Conservation (phyloP, 2,888 invertebrate species). For the Saturnia japonica region DNA sequence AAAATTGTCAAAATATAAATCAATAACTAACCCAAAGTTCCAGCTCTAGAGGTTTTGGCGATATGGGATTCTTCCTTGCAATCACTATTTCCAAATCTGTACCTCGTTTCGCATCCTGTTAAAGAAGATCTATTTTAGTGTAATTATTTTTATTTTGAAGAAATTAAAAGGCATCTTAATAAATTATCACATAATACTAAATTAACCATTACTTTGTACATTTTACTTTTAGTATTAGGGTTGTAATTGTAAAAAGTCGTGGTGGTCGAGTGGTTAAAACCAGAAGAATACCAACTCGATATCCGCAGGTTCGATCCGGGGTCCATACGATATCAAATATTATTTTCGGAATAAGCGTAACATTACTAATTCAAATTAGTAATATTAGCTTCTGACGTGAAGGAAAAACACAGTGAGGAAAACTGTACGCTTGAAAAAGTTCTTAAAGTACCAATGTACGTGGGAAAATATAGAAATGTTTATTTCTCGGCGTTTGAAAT, state of each 20-base stretch:
- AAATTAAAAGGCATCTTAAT: neutral
- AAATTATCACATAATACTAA: neutral
- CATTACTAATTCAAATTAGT: too few species aligned
- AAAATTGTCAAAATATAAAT: neutral
- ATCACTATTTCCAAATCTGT: constrained; percentile 91
- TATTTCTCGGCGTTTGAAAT: too few species aligned
- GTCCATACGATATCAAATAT: too few species aligned
- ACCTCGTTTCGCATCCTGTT: constrained; percentile 88
- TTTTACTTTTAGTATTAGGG: neutral
- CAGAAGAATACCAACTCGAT: neutral
- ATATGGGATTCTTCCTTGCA: constrained; percentile 89
- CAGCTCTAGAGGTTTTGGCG: constrained; percentile 89
- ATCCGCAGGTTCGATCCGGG: too few species aligned
- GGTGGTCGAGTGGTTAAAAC: neutral
- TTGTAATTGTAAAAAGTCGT: neutral
- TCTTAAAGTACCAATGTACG: too few species aligned
- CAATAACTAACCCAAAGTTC: constrained; percentile 87
- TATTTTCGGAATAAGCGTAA: too few species aligned
- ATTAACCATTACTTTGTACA: neutral
- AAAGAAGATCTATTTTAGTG: constrained; percentile 36
- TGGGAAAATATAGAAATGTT: too few species aligned
- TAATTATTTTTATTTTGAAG: constrained; percentile 19
- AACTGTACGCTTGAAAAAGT: too few species aligned
- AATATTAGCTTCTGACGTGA: too few species aligned
- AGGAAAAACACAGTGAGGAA: too few species aligned